Conservation (phyloP, 2,888 invertebrate genomes). For the Caprella mutica region DNA sequence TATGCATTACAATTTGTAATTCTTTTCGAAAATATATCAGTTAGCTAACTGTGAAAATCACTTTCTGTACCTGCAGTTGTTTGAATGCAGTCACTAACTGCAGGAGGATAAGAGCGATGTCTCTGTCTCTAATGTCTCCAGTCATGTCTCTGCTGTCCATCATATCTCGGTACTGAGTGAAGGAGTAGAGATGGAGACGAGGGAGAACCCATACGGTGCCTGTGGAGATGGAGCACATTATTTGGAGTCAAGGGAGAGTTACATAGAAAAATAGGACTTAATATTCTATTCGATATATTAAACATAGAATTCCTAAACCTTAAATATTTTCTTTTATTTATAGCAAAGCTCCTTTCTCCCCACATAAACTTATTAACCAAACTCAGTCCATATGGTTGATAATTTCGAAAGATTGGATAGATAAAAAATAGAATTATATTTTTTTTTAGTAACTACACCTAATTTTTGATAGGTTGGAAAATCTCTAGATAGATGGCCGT, state of each 20-base stretch:
- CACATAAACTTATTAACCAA: too few relatives aligned
- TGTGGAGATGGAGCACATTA: constrained; percentile 7
- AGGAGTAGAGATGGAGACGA: constrained; percentile 9
- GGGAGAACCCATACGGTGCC: constrained; percentile 32
- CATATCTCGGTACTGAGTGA: neutral
- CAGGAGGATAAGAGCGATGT: constrained; percentile 64
- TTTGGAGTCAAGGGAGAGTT: neutral
- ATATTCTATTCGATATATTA: neutral
- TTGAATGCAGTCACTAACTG: constrained; percentile 71
- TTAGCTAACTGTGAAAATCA: too few relatives aligned
- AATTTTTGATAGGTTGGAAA: too few relatives aligned
- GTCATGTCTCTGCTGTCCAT: constrained; percentile 4
- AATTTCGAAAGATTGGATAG: too few relatives aligned
- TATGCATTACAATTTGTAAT: too few relatives aligned
- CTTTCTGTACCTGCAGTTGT: constrained; percentile 58
- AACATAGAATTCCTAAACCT: neutral
- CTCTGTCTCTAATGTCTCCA: constrained; percentile 46
- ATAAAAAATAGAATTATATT: too few relatives aligned
- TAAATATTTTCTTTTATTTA: neutral
- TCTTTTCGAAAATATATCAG: too few relatives aligned
- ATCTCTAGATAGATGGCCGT: too few relatives aligned
- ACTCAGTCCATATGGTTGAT: too few relatives aligned
- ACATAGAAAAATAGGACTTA: neutral
- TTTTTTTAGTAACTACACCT: too few relatives aligned
- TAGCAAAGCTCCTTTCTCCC: too few relatives aligned